phyloP scores from a whole-genome alignment of 2,888 invertebrate species.

The Caenorhabditis zanzibari region DNA sequence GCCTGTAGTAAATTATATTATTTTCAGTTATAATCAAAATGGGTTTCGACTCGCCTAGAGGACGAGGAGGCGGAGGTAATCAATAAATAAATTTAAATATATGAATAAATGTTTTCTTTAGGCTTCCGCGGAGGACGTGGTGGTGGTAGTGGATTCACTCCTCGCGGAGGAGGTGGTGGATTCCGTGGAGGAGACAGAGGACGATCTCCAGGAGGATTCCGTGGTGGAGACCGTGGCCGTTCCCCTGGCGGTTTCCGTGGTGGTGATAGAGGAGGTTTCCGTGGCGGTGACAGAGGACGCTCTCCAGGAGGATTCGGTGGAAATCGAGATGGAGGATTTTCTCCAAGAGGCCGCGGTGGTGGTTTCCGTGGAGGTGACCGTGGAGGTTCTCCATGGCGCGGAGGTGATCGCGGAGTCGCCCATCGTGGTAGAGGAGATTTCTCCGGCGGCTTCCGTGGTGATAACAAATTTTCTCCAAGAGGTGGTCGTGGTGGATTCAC shows the following conservation, averaged over 20 bases:
- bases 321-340: constrained; percentile 13
- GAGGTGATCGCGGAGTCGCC: constrained; percentile 53
- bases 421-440: constrained; percentile 63
- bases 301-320: constrained; percentile 27
- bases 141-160: constrained; percentile 59
- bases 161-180: constrained; percentile 55
- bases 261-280: constrained; percentile 52
- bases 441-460: constrained; percentile 61
- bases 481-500: constrained; percentile 68
- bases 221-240: constrained; percentile 48
- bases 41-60: constrained; percentile 75
- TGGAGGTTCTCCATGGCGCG: constrained; percentile 46
- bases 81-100: not conserved
- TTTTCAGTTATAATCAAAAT: constrained; percentile 58
- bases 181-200: constrained; percentile 66
- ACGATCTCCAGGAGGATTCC: constrained; percentile 58
- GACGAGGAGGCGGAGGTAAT: constrained; percentile 66
- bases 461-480: constrained; percentile 59
- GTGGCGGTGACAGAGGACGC: constrained; percentile 50
- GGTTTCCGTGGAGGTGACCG: constrained; percentile 52
- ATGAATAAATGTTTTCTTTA: constrained; percentile 11
- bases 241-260: constrained; percentile 57
- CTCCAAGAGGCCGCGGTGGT: constrained; percentile 17
- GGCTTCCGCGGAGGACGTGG: constrained; percentile 67
- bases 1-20: not conserved